Base-by-base conservation (phyloP, 2,113 vertebrate species). In the Oryzias javanicus region DNA sequence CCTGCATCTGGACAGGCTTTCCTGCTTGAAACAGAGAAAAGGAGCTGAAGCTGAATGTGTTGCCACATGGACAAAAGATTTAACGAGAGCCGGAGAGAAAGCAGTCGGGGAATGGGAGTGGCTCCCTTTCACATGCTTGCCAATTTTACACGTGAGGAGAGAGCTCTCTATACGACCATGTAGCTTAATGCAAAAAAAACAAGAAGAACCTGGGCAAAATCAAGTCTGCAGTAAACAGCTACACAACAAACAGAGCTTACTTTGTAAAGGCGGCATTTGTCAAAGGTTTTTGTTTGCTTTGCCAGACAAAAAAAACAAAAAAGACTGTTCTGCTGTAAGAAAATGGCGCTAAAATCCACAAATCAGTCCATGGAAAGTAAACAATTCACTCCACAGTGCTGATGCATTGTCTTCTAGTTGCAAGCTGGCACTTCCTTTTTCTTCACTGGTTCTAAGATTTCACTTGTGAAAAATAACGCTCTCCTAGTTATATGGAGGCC, bases 391-490 rank as follows among this genome's bases (percentile, higher is more conserved):
- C 72, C 58, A 49, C 54, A 76, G 58, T 64, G 82, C 82, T 86
- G 86, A 70, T 62, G 76, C 76, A 72, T 85, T 85, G 80, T 86
- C 35, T 72, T 68, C 63, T 73, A 61, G 80, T 64, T 88, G 68
- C 59, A 83, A 80, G 54, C 67, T 85, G 68, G 76, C 51, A 82
- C 61, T 70, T 83, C 60, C 67, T 79, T 22, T 64, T 76, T 54
- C 72, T 40, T 55, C 67, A 81, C 63, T 66, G 57, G 60, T 76
- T 86, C 78, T 67, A 73, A 18, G 53, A 74, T 25, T 48, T 81
- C 76, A 86, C 78, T 80, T 76, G 85, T 83, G 82, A 91, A 89
- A 79, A 85, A 66, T 80, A 85, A 86, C 44, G 49, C 69, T 65
- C 78, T 74, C 78, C 79, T 53, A 63, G 67, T 69, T 79, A 55